Evolutionary conservation across 2,888 invertebrate genomes (phyloP), one percentile per base, ranked within the genome.

Genomic region (Microctonus brassicae): DNA sequence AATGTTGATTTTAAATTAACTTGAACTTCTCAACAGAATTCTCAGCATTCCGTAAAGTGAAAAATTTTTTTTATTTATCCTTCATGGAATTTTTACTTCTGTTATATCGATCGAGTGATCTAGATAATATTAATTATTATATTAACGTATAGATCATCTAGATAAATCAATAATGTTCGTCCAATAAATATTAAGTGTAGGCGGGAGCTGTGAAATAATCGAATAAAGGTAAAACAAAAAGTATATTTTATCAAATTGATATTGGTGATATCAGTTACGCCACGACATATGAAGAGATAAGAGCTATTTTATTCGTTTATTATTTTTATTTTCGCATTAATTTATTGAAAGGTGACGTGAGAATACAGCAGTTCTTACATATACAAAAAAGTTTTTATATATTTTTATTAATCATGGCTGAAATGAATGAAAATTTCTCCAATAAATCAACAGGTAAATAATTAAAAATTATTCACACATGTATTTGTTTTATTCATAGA

Each of bases 21-120:
- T 11, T 52, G 47, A 13, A 64, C 34, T 17, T 33, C 47, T 34
- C 33, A 13, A 13, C n/a, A 26, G 17, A 3, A n/a, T n/a, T n/a
- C 33, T 6, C 33, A 5, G 36, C 11, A 36, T 36, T n/a, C n/a
- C 36, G 36, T 11, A 9, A 36, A 36, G 11, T 11, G 13, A 1
- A 39, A n/a, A 4, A n/a, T 5, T n/a, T n/a, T n/a, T 13, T 39
- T 39, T 1, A 13, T 39, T 13, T 2, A 13, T 13, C n/a, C 39
- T 5, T n/a, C 13, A 39, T 39, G 13, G 1, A 2, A 39, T 3
- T n/a, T 39, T 5, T n/a, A 39, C 17, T 47, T 57, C 42, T 75
- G 42, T 61, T 34, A 20, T 58, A 67, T 63, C 67, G 53, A 62
- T 39, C 29, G 62, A 42, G 62, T 4, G 24, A 42, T 62, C n/a